These are phyloP conservation scores for Diploscapter pachys DNA, from an alignment of 1,140 invertebrate species.

Conservation along the genomic window DNA sequence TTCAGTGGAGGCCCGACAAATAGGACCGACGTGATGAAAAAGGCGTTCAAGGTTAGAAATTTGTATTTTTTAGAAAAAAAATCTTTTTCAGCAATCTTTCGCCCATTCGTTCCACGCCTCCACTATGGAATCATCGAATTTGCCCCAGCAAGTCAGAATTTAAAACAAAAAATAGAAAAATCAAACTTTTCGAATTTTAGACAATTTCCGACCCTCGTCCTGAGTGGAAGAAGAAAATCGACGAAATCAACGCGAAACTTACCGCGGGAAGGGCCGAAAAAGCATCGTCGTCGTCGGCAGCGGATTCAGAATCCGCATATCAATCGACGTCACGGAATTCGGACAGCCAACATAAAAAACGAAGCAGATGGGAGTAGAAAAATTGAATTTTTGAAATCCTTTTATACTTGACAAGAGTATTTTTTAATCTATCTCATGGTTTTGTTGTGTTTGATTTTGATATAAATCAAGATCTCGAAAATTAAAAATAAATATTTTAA, in stretches of 20 bases:
- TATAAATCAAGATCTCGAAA: no score
- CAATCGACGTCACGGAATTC: no score
- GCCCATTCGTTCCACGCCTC: constrained; percentile 13
- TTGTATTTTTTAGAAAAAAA: neutral
- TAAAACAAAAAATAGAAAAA: no score
- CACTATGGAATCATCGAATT: constrained; percentile 28
- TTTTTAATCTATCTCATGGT: no score
- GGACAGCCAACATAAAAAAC: no score
- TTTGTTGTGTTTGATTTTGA: no score
- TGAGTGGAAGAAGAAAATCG: constrained; percentile 50
- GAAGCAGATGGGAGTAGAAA: no score
- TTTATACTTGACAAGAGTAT: no score
- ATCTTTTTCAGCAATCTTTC: constrained; percentile 22
- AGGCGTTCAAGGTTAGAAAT: constrained; percentile 18
- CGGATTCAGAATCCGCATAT: no score
- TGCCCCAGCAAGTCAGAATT: neutral
- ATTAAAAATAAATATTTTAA: no score
- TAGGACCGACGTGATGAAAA: constrained; percentile 23
- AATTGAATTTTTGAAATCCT: no score
- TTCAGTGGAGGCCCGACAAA: constrained; percentile 11
- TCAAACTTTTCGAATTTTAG: neutral
- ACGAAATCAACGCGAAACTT: constrained; percentile 36
- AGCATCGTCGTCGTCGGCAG: neutral
- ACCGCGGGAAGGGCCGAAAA: constrained; percentile 3
- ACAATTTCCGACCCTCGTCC: constrained; percentile 44